Evolutionary conservation across 1,140 invertebrate genomes (phyloP).

Genomic region (Watersipora subatra): DNA sequence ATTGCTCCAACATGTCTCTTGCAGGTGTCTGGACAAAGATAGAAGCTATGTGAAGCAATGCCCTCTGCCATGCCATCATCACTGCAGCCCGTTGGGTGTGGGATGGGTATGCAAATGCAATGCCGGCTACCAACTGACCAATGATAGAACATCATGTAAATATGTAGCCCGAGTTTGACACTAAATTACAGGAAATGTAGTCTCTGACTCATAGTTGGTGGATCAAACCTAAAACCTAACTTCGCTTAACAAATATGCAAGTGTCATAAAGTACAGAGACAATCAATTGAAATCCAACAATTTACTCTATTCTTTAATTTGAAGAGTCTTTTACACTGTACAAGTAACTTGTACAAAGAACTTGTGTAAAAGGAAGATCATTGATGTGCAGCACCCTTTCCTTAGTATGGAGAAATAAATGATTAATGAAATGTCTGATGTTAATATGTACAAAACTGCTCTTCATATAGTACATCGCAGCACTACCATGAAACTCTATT

Average conservation of each 20-base stretch:
- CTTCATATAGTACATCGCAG: neutral
- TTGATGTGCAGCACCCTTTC: too few relatives aligned
- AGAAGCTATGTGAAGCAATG: neutral
- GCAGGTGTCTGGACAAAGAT: neutral
- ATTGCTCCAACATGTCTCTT: too few relatives aligned
- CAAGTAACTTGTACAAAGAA: too few relatives aligned
- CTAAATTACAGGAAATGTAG: neutral
- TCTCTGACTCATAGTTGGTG: neutral
- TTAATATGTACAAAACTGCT: neutral
- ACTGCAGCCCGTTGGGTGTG: neutral
- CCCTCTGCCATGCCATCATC: neutral
- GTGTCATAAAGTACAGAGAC: too few relatives aligned
- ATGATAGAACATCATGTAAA: neutral
- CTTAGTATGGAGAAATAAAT: too few relatives aligned
- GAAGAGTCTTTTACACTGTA: neutral
- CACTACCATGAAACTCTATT: neutral
- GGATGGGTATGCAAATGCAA: neutral
- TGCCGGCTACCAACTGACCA: neutral
- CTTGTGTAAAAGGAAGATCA: too few relatives aligned
- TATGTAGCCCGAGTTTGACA: neutral
- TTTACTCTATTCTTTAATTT: neutral
- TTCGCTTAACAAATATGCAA: too few relatives aligned
- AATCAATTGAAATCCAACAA: neutral
- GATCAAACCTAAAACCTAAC: too few relatives aligned
- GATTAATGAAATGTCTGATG: neutral